Conservation (phyloP, 2,888 invertebrate species). For the Cheilosia vernalis region DNA sequence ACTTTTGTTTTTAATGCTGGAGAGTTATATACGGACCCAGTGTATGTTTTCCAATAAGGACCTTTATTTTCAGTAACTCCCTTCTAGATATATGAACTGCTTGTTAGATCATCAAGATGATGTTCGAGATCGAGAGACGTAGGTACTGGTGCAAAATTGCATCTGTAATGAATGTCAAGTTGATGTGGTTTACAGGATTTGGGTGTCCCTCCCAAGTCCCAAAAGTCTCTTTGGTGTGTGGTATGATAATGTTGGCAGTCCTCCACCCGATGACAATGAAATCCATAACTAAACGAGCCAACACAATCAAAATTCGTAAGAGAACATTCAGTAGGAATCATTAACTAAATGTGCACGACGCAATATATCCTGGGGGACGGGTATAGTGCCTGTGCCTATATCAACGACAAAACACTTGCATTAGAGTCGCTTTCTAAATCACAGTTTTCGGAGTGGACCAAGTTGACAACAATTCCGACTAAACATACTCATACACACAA, state of each 20-base stretch:
- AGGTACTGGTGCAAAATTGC: too few species aligned
- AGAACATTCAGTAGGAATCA: slow-evolving; percentile 12
- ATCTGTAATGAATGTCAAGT: too few species aligned
- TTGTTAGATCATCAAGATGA: slow-evolving; percentile 23
- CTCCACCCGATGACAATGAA: neutral
- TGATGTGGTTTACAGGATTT: too few species aligned
- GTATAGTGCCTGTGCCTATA: neutral
- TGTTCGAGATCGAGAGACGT: too few species aligned
- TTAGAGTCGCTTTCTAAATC: neutral
- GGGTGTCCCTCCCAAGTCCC: too few species aligned
- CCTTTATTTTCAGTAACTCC: neutral
- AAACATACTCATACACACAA: too few species aligned
- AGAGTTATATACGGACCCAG: slow-evolving; percentile 38
- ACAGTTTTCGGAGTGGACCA: neutral
- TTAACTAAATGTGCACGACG: slow-evolving; percentile 27
- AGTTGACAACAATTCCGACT: neutral
- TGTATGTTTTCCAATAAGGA: slow-evolving; percentile 26
- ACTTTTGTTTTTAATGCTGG: slow-evolving; percentile 36
- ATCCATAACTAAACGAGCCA: slow-evolving; percentile 36
- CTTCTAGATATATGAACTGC: slow-evolving; percentile 37
- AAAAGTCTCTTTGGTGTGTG: neutral
- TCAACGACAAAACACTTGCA: neutral
- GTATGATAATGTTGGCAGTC: neutral
- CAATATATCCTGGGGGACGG: neutral
- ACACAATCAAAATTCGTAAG: slow-evolving; percentile 30